Percentiles rank a stretch among this genome's conserved stretches.
phyloP scores from a whole-genome alignment of 2,888 invertebrate species.

The Suillia variegata region DNA sequence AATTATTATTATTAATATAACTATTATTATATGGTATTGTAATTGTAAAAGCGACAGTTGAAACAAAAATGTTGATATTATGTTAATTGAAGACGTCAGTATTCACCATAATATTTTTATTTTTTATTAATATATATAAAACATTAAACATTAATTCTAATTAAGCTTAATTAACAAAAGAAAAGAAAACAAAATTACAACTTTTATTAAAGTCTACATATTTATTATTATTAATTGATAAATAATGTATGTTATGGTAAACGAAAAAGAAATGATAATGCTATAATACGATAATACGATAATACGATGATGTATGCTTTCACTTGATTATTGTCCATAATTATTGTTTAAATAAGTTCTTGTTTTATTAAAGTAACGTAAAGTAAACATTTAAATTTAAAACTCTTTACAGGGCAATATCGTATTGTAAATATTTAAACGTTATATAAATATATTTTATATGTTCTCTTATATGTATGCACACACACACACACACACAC shows the following conservation, averaged over 20 bases:
- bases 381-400: too few relatives aligned
- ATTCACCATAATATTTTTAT: conserved; percentile 35
- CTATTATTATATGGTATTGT: neutral
- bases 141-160: neutral
- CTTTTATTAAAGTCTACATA: too few relatives aligned
- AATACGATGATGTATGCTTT: neutral
- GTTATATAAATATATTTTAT: conserved; percentile 17
- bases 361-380: too few relatives aligned
- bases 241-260: too few relatives aligned
- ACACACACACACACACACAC: conserved; percentile 37
- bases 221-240: too few relatives aligned
- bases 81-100: conserved; percentile 51
- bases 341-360: too few relatives aligned
- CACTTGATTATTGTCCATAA: too few relatives aligned
- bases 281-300: too few relatives aligned
- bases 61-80: conserved; percentile 50
- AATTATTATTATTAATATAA: too few relatives aligned
- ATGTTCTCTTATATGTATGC: conserved; percentile 46
- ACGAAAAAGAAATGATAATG: too few relatives aligned
- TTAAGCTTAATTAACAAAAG: neutral
- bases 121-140: neutral
- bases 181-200: neutral
- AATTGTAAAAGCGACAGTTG: conserved; percentile 8
- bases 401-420: conserved; percentile 53
- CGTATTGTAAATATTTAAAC: conserved; percentile 42